Percentiles rank a stretch among this genome's conserved stretches.
phyloP scores from a whole-genome alignment of 1,140 invertebrate genomes.

The Idris sp. region DNA sequence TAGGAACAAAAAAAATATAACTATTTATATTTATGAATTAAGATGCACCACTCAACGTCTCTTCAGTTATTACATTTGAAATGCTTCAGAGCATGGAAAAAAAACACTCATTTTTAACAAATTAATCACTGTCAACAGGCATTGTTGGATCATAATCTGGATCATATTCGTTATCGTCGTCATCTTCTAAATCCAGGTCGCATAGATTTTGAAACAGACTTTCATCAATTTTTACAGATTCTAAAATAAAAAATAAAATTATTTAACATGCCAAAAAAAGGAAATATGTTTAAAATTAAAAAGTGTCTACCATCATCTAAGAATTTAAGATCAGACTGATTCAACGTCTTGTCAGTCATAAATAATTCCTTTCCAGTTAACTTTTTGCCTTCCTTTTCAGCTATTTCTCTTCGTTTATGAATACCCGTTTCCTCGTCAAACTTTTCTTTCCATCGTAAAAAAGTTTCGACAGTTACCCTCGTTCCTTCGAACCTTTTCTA shows the following conservation, averaged over 20 bases:
- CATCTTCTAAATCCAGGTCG: constrained; percentile 91
- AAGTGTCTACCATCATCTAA: constrained; percentile 94
- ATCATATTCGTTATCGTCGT: constrained; percentile 81
- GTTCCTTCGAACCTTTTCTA: constrained; percentile 97
- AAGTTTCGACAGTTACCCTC: constrained; percentile 96
- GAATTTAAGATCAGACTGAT: constrained; percentile 97
- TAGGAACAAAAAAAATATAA: constrained; percentile 50
- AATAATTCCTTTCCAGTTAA: constrained; percentile 93
- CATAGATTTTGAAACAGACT: constrained; percentile 95
- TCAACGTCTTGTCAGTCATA: constrained; percentile 92
- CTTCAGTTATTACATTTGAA: constrained; percentile 1
- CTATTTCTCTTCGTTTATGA: constrained; percentile 84
- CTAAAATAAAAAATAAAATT: constrained; percentile 69
- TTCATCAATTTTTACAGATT: constrained; percentile 95
- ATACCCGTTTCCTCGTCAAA: constrained; percentile 95
- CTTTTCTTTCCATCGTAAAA: constrained; percentile 94
- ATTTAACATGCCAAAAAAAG: too few relatives aligned
- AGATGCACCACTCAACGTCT: constrained; percentile 14
- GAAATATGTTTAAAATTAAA: constrained; percentile 11
- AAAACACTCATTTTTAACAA: constrained; percentile 1
- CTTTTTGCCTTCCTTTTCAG: constrained; percentile 85
- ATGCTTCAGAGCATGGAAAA: constrained; percentile 1
- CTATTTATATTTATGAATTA: constrained; percentile 27
- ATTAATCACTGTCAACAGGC: constrained; percentile 59
- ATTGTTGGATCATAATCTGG: constrained; percentile 80